Conservation (phyloP, 1,140 invertebrate genomes). For the Aradophagus sp. region DNA sequence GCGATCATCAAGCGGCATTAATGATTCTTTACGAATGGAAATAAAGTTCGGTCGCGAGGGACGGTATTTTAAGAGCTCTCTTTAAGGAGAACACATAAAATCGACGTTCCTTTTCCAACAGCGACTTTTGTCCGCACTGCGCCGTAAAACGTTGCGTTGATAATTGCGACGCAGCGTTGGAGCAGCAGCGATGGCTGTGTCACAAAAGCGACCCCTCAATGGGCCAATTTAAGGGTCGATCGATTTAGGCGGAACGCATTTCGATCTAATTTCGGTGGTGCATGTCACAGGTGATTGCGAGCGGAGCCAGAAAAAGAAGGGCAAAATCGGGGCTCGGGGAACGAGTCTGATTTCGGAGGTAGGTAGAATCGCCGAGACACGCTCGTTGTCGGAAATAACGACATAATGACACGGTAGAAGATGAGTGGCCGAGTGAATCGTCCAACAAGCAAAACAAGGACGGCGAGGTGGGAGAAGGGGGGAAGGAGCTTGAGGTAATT, state of each 20-base stretch:
- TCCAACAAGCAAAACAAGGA: slow-evolving; percentile 4
- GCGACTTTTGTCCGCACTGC: slow-evolving; percentile 2
- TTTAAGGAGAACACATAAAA: slow-evolving; percentile 19
- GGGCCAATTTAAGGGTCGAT: too few relatives aligned
- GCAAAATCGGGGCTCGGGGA: slow-evolving; percentile 22
- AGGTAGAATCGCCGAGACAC: slow-evolving; percentile 63
- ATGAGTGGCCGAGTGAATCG: slow-evolving; percentile 64
- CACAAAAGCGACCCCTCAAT: too few relatives aligned
- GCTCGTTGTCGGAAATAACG: slow-evolving; percentile 75
- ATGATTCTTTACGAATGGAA: too few relatives aligned
- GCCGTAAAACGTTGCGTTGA: slow-evolving; percentile 6
- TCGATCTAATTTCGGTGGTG: too few relatives aligned
- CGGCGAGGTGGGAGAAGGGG: slow-evolving; percentile 3
- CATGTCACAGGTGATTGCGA: too few relatives aligned
- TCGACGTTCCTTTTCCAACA: slow-evolving; percentile 1
- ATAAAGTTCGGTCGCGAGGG: too few relatives aligned
- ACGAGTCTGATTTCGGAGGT: slow-evolving; percentile 31
- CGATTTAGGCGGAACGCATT: too few relatives aligned
- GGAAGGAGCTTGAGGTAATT: slow-evolving; percentile 9
- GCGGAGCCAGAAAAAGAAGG: background rate
- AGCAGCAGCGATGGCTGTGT: too few relatives aligned
- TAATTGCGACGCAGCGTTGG: slow-evolving; percentile 11
- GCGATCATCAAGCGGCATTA: too few relatives aligned
- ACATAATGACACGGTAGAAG: slow-evolving; percentile 73
- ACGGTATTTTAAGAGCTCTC: slow-evolving; percentile 17